Percentiles rank a stretch among this genome's conserved stretches.
phyloP scores from a whole-genome alignment of 2,888 invertebrate species.

The Erebia epiphron region DNA sequence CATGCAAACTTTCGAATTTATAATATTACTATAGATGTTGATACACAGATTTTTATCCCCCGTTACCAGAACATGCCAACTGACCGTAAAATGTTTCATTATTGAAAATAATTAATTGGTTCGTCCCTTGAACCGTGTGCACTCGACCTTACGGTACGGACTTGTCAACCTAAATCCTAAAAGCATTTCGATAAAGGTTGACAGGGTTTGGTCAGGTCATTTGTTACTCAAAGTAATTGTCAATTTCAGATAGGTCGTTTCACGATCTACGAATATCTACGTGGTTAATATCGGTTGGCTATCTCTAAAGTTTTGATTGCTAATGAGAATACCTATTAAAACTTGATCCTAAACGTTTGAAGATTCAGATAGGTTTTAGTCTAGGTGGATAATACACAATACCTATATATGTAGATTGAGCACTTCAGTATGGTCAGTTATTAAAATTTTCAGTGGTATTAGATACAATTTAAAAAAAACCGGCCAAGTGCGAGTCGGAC shows the following conservation, averaged over 20 bases:
- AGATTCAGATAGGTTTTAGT: no score
- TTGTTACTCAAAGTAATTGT: slow-evolving; percentile 29
- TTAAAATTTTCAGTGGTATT: no score
- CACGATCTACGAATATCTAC: slow-evolving; percentile 17
- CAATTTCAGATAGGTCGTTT: slow-evolving; percentile 25
- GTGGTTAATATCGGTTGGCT: slow-evolving; percentile 1
- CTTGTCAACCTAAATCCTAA: slow-evolving; percentile 28
- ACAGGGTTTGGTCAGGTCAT: slow-evolving; percentile 26
- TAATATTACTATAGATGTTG: no score
- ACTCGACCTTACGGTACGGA: slow-evolving; percentile 17
- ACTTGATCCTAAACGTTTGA: not conserved
- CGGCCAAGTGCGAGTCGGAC: no score
- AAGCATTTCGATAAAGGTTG: slow-evolving; percentile 28
- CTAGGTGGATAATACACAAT: no score
- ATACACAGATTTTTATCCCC: not conserved
- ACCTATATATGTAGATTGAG: no score
- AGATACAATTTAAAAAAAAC: no score
- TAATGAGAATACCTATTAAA: slow-evolving; percentile 6
- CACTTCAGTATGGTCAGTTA: no score
- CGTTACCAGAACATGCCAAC: no score
- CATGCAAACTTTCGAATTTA: no score
- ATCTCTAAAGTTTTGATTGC: not conserved
- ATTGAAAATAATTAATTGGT: not conserved
- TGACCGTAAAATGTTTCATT: not conserved
- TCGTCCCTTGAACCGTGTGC: not conserved